phyloP scores from a whole-genome alignment of 2,113 vertebrate species.

The Aegithalos caudatus region DNA sequence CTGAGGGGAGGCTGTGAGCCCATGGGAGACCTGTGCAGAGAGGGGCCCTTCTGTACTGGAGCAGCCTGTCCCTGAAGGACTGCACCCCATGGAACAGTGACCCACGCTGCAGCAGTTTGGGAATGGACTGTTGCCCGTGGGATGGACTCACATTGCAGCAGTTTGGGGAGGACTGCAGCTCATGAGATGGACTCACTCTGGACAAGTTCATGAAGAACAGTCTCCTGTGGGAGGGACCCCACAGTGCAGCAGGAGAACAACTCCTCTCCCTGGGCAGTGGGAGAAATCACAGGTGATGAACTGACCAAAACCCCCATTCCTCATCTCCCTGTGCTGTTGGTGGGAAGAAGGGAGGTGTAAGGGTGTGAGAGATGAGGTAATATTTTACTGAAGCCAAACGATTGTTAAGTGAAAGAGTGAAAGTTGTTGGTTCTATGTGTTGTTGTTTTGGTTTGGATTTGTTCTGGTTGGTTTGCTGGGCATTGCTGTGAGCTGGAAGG shows the following conservation, averaged over 20 bases:
- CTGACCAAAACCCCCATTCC: not conserved
- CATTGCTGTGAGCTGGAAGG: not conserved
- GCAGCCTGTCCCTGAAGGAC: not conserved
- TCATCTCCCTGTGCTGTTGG: accelerated
- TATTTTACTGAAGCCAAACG: not conserved
- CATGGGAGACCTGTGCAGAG: accelerated
- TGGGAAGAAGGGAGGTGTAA: not conserved
- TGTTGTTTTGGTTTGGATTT: not conserved
- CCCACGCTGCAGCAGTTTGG: not conserved
- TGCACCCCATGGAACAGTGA: not conserved
- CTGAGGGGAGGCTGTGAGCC: not conserved
- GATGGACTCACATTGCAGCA: not conserved
- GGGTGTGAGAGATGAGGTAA: not conserved
- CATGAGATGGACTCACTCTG: accelerated
- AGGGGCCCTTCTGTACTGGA: not conserved
- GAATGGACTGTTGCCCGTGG: accelerated
- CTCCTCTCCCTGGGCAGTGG: not conserved
- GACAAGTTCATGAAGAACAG: accelerated
- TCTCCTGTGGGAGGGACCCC: not conserved
- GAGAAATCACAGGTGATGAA: not conserved
- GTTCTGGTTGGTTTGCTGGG: not conserved
- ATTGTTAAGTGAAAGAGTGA: not conserved
- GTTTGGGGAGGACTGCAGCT: not conserved
- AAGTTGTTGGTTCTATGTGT: not conserved
- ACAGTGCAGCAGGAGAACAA: not conserved